phyloP scores from a whole-genome alignment of 2,797 vertebrate species.

The Hydrocynus forskahlii region DNA sequence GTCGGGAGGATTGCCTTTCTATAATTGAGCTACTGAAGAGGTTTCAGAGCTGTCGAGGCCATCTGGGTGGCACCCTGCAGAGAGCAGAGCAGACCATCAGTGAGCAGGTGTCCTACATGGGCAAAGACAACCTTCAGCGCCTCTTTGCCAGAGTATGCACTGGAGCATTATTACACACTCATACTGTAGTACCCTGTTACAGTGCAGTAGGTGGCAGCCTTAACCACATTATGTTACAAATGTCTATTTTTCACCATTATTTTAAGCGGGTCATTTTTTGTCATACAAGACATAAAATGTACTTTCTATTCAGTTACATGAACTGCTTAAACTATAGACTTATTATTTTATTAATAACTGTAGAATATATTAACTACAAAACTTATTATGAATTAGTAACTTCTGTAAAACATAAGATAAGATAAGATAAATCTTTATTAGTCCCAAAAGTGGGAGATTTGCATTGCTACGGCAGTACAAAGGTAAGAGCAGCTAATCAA shows the following conservation, averaged over 20 bases:
- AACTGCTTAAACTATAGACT: too few relatives aligned
- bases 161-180: not conserved
- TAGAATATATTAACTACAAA: too few relatives aligned
- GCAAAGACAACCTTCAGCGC: slow-evolving; percentile 87
- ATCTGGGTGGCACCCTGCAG: slow-evolving; percentile 82
- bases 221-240: not conserved
- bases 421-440: too few relatives aligned
- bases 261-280: not conserved
- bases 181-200: not conserved
- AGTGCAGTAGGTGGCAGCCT: slow-evolving; percentile 52
- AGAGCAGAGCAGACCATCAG: slow-evolving; percentile 83
- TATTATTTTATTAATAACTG: too few relatives aligned
- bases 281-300: not conserved
- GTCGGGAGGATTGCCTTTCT: slow-evolving; percentile 82
- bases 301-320: too few relatives aligned
- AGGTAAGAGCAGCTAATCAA: too few relatives aligned
- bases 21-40: slow-evolving; percentile 86
- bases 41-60: slow-evolving; percentile 81
- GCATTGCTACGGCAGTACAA: too few relatives aligned
- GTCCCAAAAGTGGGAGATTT: too few relatives aligned
- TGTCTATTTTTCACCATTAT: not conserved
- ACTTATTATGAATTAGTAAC: too few relatives aligned
- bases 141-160: slow-evolving; percentile 78
- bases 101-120: slow-evolving; percentile 85
- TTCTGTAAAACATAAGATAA: too few relatives aligned